Conservation (phyloP, 2,888 invertebrate species). For the Emesis russula region DNA sequence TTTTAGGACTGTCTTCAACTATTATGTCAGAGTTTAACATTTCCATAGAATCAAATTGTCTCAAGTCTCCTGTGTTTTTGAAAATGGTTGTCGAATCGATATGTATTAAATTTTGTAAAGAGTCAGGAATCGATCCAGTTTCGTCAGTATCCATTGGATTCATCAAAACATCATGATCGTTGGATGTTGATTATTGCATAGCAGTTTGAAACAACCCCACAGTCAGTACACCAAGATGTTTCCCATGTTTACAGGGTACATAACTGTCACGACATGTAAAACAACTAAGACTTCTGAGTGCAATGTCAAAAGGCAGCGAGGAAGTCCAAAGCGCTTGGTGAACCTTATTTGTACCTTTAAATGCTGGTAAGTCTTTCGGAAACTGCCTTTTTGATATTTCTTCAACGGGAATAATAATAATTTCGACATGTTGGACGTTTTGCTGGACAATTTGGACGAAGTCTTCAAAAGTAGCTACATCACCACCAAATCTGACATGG, state of each 20-base stretch:
- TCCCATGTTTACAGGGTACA: slow-evolving; percentile 2
- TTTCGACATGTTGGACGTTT: slow-evolving; percentile 14
- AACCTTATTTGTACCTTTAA: slow-evolving; percentile 8
- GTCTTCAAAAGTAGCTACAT: slow-evolving; percentile 11
- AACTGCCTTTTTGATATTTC: slow-evolving; percentile 11
- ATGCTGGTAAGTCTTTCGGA: neutral
- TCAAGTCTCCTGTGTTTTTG: too few relatives aligned
- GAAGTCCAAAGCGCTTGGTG: slow-evolving; percentile 15
- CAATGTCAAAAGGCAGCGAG: slow-evolving; percentile 10
- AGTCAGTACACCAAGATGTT: neutral
- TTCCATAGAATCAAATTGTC: too few relatives aligned
- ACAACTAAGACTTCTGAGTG: slow-evolving; percentile 13
- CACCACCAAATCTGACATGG: slow-evolving; percentile 4
- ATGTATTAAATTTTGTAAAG: neutral
- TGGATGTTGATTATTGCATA: neutral
- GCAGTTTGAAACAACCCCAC: slow-evolving; percentile 10
- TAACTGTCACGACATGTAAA: slow-evolving; percentile 14
- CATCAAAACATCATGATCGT: too few relatives aligned
- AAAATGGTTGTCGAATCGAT: neutral
- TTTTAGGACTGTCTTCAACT: too few relatives aligned
- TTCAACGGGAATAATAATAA: slow-evolving; percentile 15
- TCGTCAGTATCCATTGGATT: slow-evolving; percentile 12
- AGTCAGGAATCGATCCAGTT: neutral
- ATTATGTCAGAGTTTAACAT: too few relatives aligned
- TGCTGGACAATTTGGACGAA: neutral